Evolutionary conservation across 2,888 invertebrate species (phyloP).

Genomic region (Tinea semifulvella): DNA sequence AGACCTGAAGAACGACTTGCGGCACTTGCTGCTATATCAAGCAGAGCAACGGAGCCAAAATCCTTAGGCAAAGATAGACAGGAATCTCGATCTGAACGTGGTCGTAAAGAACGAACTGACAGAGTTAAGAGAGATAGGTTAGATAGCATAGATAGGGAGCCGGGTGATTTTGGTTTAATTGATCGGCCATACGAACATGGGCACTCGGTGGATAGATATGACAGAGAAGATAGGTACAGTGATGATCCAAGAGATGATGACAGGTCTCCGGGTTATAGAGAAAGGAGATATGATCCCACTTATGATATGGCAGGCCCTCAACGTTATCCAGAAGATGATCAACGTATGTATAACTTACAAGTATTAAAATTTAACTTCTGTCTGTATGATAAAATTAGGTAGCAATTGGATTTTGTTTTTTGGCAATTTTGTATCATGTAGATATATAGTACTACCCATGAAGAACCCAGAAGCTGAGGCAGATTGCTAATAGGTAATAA

Average conservation of each 20-base stretch:
- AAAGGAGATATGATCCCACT: slow-evolving; percentile 55
- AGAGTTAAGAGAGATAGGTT: slow-evolving; percentile 58
- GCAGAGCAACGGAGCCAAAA: slow-evolving; percentile 48
- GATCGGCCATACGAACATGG: slow-evolving; percentile 57
- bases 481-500: too few relatives aligned
- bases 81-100: slow-evolving; percentile 55
- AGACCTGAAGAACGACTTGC: slow-evolving; percentile 71
- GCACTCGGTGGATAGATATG: slow-evolving; percentile 60
- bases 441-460: too few relatives aligned
- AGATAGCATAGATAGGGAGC: slow-evolving; percentile 56
- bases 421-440: neutral
- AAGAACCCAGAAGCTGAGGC: too few relatives aligned
- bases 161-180: slow-evolving; percentile 53
- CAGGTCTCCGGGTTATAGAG: slow-evolving; percentile 54
- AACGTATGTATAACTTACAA: slow-evolving; percentile 63
- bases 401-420: neutral
- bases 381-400: too few relatives aligned
- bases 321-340: slow-evolving; percentile 61
- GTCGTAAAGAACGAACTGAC: slow-evolving; percentile 57
- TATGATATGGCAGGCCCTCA: slow-evolving; percentile 57
- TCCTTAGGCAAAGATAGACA: slow-evolving; percentile 55
- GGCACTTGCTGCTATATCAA: slow-evolving; percentile 64
- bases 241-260: slow-evolving; percentile 52
- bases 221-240: slow-evolving; percentile 55
- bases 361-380: too few relatives aligned